Base-by-base conservation (phyloP, 2,888 invertebrate species). In the Stenolophus ochropezus region DNA sequence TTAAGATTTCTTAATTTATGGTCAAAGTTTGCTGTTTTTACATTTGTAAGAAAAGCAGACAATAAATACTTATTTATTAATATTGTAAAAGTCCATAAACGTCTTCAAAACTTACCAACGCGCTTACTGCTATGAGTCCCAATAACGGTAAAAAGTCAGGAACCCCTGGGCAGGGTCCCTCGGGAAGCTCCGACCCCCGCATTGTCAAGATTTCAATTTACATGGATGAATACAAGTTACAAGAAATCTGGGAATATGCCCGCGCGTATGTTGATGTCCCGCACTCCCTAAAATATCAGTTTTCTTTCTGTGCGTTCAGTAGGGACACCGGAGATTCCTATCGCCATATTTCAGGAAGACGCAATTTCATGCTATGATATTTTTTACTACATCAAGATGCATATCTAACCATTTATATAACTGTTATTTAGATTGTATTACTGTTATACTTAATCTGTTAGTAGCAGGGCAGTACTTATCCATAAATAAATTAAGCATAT, bases 151-250 rank as follows among this genome's bases (percentile, higher is more conserved):
- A 23, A 58, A 58, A 58, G 23, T 23, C 11, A 21, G 23, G 4
- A 4, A 11, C 58, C 58, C 58, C 58, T 58, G 58, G 23, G 21
- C 58, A 4, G 16, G 65, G 18, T 69, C 65, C 16, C 65, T 14
- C 18, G 18, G 65, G 65, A 69, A 18, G 14, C 33, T 25, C 20
- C 61, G 14, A 61, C 61, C 61, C 56, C 25, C n/a, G 65, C 42
- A 69, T 69, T 69, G 65, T 61, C 61, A 18, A 33, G 65, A 33
- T 69, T 69, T 69, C 65, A 69, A 69, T 69, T 69, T 69, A 69
- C 65, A 69, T 69, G 65, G 27, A 33, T 27, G 65, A 69, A 33
- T 33, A 69, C 65, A 69, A 33, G 42, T 18, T 33, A 69, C 65
- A 69, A 33, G 42, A 69, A 69, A 69, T 69, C 65, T 69, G 65